These are phyloP conservation scores for Macquaria australasica DNA, from an alignment of 2,113 vertebrate genomes.

Conservation along the genomic window DNA sequence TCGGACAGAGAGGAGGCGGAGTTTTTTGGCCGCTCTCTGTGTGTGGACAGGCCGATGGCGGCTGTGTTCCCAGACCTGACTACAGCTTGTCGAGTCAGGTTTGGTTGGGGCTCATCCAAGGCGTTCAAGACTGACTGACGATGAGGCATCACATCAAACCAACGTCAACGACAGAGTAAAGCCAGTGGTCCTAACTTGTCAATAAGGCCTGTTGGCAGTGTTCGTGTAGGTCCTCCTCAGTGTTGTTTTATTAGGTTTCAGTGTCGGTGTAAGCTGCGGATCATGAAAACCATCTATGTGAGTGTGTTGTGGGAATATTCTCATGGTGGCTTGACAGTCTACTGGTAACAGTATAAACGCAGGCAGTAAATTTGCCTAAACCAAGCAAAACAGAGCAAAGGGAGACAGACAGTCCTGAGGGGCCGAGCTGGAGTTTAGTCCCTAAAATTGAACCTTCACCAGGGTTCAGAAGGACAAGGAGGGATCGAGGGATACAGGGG, in stretches of 20 bases:
- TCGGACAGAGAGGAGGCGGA: slow-evolving; percentile 25
- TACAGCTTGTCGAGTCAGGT: slow-evolving; percentile 21
- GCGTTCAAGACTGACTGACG: slow-evolving; percentile 26
- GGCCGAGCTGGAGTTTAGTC: slow-evolving; percentile 61
- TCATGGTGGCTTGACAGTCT: slow-evolving; percentile 44
- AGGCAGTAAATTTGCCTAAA: slow-evolving; percentile 70
- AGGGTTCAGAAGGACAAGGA: slow-evolving; percentile 52
- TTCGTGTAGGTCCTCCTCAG: not conserved
- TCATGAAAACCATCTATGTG: slow-evolving; percentile 29
- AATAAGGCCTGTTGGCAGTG: slow-evolving; percentile 25
- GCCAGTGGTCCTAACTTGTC: slow-evolving; percentile 45
- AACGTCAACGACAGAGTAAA: slow-evolving; percentile 11
- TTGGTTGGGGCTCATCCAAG: slow-evolving; percentile 36
- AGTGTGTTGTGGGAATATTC: slow-evolving; percentile 62
- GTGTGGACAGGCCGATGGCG: slow-evolving; percentile 24
- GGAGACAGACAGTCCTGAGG: slow-evolving; percentile 63
- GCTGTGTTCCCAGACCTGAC: slow-evolving; percentile 33
- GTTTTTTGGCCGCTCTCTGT: slow-evolving; percentile 20
- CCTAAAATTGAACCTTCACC: slow-evolving; percentile 65
- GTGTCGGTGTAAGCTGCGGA: slow-evolving; percentile 33
- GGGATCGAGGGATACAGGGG: slow-evolving; percentile 33
- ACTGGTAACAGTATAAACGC: slow-evolving; percentile 52
- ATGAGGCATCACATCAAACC: slow-evolving; percentile 48
- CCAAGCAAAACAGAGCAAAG: slow-evolving; percentile 60
- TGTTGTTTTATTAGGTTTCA: slow-evolving; percentile 61